Evolutionary conservation across 2,888 invertebrate genomes (phyloP).

Genomic region (Opisthograptis luteolata): DNA sequence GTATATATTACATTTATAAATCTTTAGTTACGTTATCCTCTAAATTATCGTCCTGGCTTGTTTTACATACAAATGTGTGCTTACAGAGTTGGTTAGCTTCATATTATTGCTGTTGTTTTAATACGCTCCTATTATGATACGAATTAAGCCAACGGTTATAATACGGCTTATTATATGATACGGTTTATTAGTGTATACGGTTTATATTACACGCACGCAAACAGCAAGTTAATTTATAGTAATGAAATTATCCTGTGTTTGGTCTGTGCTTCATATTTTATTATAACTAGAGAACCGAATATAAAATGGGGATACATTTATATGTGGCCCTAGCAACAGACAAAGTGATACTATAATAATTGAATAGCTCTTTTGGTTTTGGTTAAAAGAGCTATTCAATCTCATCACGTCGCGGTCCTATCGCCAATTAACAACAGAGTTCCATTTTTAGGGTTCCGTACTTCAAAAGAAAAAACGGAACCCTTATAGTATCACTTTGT

Average conservation of each 20-base stretch:
- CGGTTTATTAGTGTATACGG: slow-evolving; percentile 30
- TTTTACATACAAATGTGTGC: slow-evolving; percentile 76
- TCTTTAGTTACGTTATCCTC: slow-evolving; percentile 30
- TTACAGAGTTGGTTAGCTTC: slow-evolving; percentile 63
- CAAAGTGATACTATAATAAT: too few relatives aligned
- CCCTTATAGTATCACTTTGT: too few relatives aligned
- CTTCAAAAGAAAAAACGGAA: too few relatives aligned
- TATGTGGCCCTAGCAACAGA: too few relatives aligned
- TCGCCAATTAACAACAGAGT: too few relatives aligned
- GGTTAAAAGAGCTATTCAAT: too few relatives aligned
- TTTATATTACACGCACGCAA: slow-evolving; percentile 17
- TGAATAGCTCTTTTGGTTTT: too few relatives aligned
- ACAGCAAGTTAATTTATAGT: slow-evolving; percentile 22
- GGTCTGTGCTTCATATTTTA: too few relatives aligned
- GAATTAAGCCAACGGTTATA: slow-evolving; percentile 47
- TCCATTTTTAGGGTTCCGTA: too few relatives aligned
- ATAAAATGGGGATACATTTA: too few relatives aligned
- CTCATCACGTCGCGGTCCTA: too few relatives aligned
- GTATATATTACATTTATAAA: slow-evolving; percentile 29
- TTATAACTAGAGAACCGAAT: too few relatives aligned
- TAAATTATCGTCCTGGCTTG: slow-evolving; percentile 62
- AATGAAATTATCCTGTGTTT: slow-evolving; percentile 18
- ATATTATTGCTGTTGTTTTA: slow-evolving; percentile 68
- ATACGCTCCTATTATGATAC: slow-evolving; percentile 43
- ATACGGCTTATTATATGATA: slow-evolving; percentile 38